phyloP scores from a whole-genome alignment of 1,140 invertebrate species.

The Drosophila equinoxialis region DNA sequence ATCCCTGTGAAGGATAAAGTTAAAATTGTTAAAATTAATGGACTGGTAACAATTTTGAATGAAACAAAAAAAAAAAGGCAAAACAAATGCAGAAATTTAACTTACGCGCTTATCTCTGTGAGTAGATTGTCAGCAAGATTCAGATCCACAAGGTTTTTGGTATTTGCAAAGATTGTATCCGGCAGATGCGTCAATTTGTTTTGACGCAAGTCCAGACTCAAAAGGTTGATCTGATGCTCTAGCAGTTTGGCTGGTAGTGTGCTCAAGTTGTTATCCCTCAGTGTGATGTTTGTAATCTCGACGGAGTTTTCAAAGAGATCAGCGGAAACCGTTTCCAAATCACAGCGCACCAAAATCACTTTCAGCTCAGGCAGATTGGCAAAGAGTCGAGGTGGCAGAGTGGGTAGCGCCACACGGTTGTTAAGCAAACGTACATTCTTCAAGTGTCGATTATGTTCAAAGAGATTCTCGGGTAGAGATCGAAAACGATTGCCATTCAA shows the following conservation, averaged over 20 bases:
- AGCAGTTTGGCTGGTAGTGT: slow-evolving; percentile 85
- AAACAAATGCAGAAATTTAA: slow-evolving; percentile 19
- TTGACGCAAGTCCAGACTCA: slow-evolving; percentile 84
- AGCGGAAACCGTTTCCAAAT: slow-evolving; percentile 83
- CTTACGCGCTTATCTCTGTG: slow-evolving; percentile 84
- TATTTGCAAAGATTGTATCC: slow-evolving; percentile 84
- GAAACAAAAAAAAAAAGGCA: not conserved
- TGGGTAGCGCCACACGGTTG: slow-evolving; percentile 84
- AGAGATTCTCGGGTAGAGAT: slow-evolving; percentile 85
- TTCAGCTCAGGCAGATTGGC: slow-evolving; percentile 84
- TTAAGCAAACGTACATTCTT: slow-evolving; percentile 84
- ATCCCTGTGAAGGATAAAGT: slow-evolving; percentile 36
- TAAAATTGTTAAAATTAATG: not conserved
- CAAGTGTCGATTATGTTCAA: slow-evolving; percentile 84
- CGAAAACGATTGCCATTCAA: slow-evolving; percentile 86
- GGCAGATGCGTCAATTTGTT: slow-evolving; percentile 85
- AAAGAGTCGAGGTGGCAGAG: slow-evolving; percentile 85
- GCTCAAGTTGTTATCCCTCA: slow-evolving; percentile 85
- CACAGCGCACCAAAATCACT: slow-evolving; percentile 83
- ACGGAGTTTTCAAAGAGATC: slow-evolving; percentile 85
- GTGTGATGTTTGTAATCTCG: slow-evolving; percentile 84
- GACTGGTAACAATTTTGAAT: not conserved
- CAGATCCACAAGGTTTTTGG: slow-evolving; percentile 83
- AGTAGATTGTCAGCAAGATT: slow-evolving; percentile 85
- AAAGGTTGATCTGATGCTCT: slow-evolving; percentile 85